Conservation (phyloP, 1,140 invertebrate genomes). For the Musca vetustissima region DNA sequence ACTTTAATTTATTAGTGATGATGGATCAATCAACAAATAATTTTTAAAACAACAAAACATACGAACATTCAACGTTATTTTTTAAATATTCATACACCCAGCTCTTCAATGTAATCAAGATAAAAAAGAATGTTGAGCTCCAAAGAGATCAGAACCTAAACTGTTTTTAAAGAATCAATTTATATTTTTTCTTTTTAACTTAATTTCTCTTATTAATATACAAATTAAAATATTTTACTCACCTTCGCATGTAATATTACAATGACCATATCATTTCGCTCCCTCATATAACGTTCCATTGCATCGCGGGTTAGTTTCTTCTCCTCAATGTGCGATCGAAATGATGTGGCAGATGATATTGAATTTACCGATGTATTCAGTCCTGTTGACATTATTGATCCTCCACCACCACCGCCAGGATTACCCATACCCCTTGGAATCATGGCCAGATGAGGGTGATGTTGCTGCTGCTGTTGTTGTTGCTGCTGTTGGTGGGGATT, state of each 20-base stretch:
- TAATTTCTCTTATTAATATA: too few species aligned
- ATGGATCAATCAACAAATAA: too few species aligned
- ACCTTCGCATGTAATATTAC: slow-evolving; percentile 96
- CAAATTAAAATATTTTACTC: too few species aligned
- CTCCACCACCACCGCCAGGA: slow-evolving; percentile 56
- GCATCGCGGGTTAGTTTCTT: slow-evolving; percentile 87
- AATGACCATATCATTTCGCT: slow-evolving; percentile 93
- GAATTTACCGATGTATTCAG: slow-evolving; percentile 14
- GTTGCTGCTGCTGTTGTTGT: slow-evolving; percentile 42
- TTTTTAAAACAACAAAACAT: too few species aligned
- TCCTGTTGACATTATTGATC: slow-evolving; percentile 28
- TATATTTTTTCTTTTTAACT: too few species aligned
- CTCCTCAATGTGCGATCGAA: slow-evolving; percentile 64
- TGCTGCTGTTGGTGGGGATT: slow-evolving; percentile 36
- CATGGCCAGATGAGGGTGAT: slow-evolving; percentile 49
- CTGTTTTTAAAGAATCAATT: too few species aligned
- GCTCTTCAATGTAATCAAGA: too few species aligned
- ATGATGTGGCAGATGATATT: slow-evolving; percentile 23
- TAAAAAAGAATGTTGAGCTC: too few species aligned
- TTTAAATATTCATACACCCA: too few species aligned
- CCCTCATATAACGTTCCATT: slow-evolving; percentile 93
- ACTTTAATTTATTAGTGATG: too few species aligned
- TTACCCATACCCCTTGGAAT: slow-evolving; percentile 30
- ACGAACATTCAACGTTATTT: too few species aligned
- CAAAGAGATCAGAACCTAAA: too few species aligned